phyloP scores from a whole-genome alignment of 2,113 vertebrate species.

The Prolemur simus region DNA sequence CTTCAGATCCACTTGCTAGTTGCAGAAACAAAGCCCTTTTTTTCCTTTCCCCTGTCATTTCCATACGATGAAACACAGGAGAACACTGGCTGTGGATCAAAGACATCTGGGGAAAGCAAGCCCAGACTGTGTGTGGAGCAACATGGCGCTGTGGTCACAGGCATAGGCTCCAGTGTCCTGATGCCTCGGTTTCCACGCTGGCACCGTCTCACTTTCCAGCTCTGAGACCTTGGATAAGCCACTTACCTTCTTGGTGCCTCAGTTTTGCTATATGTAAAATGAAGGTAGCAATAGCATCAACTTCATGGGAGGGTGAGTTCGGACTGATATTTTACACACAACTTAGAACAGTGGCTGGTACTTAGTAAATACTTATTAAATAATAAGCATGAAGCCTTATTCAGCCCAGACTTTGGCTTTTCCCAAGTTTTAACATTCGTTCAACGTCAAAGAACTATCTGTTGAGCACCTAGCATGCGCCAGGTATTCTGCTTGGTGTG shows the following conservation, averaged over 20 bases:
- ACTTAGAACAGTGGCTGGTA: not conserved
- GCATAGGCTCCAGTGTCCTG: not conserved
- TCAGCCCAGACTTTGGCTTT: not conserved
- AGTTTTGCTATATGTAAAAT: not conserved
- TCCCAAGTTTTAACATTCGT: not conserved
- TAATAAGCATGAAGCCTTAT: not conserved
- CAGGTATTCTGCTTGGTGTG: not conserved
- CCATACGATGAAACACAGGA: not conserved
- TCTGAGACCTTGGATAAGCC: not conserved
- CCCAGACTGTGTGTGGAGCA: not conserved
- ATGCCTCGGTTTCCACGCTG: not conserved
- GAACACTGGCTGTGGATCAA: not conserved
- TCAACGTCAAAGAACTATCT: not conserved
- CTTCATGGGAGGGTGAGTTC: not conserved
- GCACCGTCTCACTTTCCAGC: not conserved
- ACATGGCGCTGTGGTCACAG: rapidly evolving
- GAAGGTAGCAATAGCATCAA: no score
- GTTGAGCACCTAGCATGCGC: not conserved
- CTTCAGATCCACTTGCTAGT: not conserved
- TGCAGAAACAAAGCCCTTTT: not conserved
- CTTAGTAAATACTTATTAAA: not conserved
- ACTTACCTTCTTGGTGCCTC: not conserved
- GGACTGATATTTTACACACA: not conserved
- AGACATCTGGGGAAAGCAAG: not conserved
- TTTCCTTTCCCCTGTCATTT: not conserved